These are phyloP conservation scores for Dendrolimus pini DNA, from an alignment of 2,888 invertebrate genomes.

Conservation along the genomic window DNA sequence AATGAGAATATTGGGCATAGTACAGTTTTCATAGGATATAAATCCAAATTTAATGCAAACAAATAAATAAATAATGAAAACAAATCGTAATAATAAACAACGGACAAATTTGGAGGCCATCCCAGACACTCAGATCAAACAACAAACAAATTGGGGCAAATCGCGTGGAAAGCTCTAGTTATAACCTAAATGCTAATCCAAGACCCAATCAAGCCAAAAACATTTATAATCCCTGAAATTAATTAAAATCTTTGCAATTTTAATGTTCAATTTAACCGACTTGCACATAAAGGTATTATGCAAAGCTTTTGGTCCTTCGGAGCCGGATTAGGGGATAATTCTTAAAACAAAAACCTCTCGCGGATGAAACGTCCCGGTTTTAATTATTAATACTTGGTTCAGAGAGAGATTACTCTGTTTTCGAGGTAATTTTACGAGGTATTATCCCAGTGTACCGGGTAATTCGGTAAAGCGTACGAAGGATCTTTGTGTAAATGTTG, in stretches of 20 bases:
- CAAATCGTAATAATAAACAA: too few relatives aligned
- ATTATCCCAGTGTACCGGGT: constrained; percentile 17
- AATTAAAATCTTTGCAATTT: constrained; percentile 28
- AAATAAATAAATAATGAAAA: too few relatives aligned
- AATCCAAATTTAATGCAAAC: too few relatives aligned
- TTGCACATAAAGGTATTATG: constrained; percentile 3
- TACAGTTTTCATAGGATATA: too few relatives aligned
- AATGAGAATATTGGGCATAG: too few relatives aligned
- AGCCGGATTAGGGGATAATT: constrained; percentile 43
- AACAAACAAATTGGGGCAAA: too few relatives aligned
- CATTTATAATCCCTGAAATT: constrained; percentile 18
- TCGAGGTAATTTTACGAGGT: constrained; percentile 34
- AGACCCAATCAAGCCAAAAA: neutral
- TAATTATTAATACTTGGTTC: constrained; percentile 61
- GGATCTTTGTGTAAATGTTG: neutral
- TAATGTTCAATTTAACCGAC: constrained; percentile 34
- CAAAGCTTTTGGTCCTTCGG: constrained; percentile 17
- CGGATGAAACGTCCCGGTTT: constrained; percentile 49
- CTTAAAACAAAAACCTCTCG: constrained; percentile 44
- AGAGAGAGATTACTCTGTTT: constrained; percentile 46
- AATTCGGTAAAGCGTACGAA: constrained; percentile 4
- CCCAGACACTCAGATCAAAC: too few relatives aligned
- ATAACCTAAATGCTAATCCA: too few relatives aligned
- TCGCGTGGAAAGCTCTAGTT: too few relatives aligned
- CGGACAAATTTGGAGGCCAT: too few relatives aligned